Evolutionary conservation across 1,140 invertebrate species (phyloP), one percentile per base, ranked within the genome.

Genomic region (Lutraria rhynchaena): DNA sequence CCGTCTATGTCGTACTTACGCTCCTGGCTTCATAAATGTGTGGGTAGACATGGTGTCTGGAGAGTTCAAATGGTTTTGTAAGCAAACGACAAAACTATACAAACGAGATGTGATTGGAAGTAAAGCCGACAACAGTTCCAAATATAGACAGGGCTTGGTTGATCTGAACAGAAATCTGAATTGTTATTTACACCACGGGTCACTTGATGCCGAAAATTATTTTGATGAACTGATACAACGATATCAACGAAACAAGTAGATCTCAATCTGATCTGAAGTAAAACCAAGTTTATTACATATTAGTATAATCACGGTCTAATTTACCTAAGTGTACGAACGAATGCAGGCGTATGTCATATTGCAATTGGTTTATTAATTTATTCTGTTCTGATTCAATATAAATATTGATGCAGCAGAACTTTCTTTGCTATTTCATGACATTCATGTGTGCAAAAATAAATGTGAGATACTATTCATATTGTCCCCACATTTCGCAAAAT

Each of bases 31-130:
- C 27, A 29, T 67, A 0, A 71, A 81, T 2, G 75, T 83, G n/a
- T 69, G 60, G 55, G 76, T 78, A 24, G 58, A 81, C 27, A 53
- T 84, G 22, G 76, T 84, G 15, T 70, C 37, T 31, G 49, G 46
- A 22, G 83, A 87, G 41, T 71, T 33, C 49, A n/a, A 29, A 0
- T 67, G 61, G 58, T 81, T 67, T 29, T 82, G 78, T 31, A 57
- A 29, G 24, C 63, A 67, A 44, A 60, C 78, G 4, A 67, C 57
- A 22, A 67, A 57, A 3, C 63, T 70, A 19, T 87, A 85, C 29
- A 37, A 67, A 24, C 71, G 51, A 65, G 49, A 84, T 61, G 82
- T 87, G 4, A 35, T 87, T 37, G 86, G 86, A 33, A 27, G 63
- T 41, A 37, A 27, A 1, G 53, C 29, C 11, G 17, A 37, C 3